These are phyloP conservation scores for Crossocerus cetratus DNA, from an alignment of 2,888 invertebrate genomes.

Conservation along the genomic window DNA sequence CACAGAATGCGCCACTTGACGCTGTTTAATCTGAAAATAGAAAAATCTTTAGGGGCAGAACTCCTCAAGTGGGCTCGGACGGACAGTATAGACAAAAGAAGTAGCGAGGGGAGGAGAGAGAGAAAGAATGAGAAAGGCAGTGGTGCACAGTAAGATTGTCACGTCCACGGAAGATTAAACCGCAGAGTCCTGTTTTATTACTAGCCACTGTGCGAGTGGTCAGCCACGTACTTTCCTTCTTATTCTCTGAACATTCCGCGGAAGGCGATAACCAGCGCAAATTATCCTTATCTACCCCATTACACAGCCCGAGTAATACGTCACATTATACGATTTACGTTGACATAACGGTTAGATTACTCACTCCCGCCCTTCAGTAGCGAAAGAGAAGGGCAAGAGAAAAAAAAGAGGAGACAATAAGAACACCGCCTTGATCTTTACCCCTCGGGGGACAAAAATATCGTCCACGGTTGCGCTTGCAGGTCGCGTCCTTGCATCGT, in stretches of 20 bases:
- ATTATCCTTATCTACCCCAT: neutral
- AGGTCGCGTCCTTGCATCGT: too few relatives aligned
- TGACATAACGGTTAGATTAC: neutral
- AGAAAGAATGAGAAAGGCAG: too few relatives aligned
- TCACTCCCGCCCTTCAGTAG: neutral
- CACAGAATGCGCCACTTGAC: neutral
- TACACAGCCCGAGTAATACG: neutral
- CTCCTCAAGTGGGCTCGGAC: too few relatives aligned
- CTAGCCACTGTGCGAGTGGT: neutral
- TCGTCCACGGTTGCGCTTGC: too few relatives aligned
- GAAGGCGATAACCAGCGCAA: neutral
- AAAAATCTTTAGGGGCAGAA: constrained; percentile 25
- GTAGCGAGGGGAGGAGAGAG: neutral
- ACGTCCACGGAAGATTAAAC: neutral
- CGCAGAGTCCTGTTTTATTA: neutral
- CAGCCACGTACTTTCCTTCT: neutral
- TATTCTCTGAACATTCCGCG: neutral
- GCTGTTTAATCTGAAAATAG: constrained; percentile 47
- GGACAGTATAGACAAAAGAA: constrained; percentile 9
- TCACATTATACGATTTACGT: neutral
- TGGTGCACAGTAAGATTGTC: too few relatives aligned
- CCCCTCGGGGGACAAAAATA: neutral
- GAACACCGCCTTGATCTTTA: neutral
- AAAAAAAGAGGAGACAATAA: neutral
- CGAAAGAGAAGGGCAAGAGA: too few relatives aligned